These are phyloP conservation scores for Boloria euphrosyne DNA, from an alignment of 2,888 invertebrate species.

Conservation along the genomic window DNA sequence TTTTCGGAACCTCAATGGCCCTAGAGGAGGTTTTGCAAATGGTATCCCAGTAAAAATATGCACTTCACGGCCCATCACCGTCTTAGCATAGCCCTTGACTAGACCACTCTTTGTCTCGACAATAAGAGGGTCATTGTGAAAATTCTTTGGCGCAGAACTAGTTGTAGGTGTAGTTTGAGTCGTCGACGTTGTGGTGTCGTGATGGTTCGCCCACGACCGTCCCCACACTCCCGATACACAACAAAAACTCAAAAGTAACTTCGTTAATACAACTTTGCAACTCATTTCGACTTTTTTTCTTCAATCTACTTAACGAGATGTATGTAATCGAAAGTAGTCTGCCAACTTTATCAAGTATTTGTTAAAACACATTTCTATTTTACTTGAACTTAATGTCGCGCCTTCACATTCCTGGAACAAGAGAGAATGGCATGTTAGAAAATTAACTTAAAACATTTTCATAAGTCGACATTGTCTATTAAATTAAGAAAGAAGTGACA, in stretches of 20 bases:
- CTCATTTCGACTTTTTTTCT: constrained; percentile 57
- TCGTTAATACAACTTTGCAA: constrained; percentile 70
- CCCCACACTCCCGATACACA: constrained; percentile 62
- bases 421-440: constrained; percentile 41
- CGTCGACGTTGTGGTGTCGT: constrained; percentile 77
- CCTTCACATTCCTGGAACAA: constrained; percentile 62
- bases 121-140: constrained; percentile 87
- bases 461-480: constrained; percentile 9
- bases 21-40: constrained; percentile 94
- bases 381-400: constrained; percentile 37
- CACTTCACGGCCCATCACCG: constrained; percentile 91
- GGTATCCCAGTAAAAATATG: constrained; percentile 95
- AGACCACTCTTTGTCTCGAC: constrained; percentile 92
- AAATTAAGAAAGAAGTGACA: constrained; percentile 5
- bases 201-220: constrained; percentile 79
- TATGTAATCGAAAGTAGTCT: constrained; percentile 70
- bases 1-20: constrained; percentile 91
- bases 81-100: constrained; percentile 90
- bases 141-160: constrained; percentile 71
- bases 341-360: constrained; percentile 71
- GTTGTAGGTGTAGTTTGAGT: constrained; percentile 77
- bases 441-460: constrained; percentile 9
- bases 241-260: constrained; percentile 66
- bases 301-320: constrained; percentile 53
- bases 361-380: constrained; percentile 74